These are phyloP conservation scores for Panzeria rudis DNA, from an alignment of 2,888 invertebrate species.

Conservation along the genomic window DNA sequence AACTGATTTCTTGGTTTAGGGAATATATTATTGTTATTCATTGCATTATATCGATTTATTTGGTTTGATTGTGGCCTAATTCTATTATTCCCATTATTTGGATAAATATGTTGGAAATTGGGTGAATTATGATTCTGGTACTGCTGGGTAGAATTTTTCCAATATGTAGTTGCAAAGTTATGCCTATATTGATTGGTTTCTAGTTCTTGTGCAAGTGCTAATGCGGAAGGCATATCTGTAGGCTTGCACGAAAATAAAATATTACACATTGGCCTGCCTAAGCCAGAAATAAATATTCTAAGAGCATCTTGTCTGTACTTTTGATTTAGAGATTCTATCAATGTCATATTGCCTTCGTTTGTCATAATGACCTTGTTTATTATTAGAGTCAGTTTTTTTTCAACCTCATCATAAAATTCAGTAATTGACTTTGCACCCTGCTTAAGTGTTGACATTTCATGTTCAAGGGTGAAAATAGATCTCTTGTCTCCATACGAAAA, in stretches of 20 bases:
- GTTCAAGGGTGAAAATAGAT: constrained; percentile 46
- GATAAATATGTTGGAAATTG: too few species aligned
- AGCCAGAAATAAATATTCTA: neutral
- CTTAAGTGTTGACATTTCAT: constrained; percentile 66
- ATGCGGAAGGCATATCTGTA: neutral
- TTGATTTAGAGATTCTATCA: neutral
- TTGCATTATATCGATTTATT: too few species aligned
- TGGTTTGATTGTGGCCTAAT: too few species aligned
- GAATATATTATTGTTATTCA: too few species aligned
- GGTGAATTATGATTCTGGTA: too few species aligned
- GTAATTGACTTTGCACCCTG: constrained; percentile 64
- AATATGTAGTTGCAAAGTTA: neutral
- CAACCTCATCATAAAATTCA: constrained; percentile 71
- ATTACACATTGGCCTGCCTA: neutral
- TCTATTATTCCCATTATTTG: too few species aligned
- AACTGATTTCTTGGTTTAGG: too few species aligned
- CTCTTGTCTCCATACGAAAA: too few species aligned
- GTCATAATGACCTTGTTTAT: constrained; percentile 71
- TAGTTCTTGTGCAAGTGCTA: neutral
- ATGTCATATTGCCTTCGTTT: neutral
- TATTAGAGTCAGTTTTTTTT: constrained; percentile 68
- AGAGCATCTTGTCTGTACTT: neutral
- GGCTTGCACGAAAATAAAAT: neutral
- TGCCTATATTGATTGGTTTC: neutral
- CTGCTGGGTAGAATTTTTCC: too few species aligned